A percentile compares a stretch with the other conserved stretches of the same genome.
Evolutionary conservation across 1,140 invertebrate genomes (phyloP).

Genomic region (Drosophila ambigua): DNA sequence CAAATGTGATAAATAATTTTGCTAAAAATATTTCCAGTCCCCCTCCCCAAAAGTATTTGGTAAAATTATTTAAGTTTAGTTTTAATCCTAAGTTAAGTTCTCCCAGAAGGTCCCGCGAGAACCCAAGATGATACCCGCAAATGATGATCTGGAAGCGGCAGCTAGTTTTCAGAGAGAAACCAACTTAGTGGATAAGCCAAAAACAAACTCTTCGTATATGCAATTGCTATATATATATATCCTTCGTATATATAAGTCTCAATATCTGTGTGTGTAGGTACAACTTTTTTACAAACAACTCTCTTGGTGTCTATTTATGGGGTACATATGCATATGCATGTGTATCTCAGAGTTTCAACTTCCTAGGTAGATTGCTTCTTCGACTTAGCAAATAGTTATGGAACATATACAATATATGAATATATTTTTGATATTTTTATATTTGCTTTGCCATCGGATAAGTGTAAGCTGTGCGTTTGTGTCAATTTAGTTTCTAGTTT

Average conservation of each 20-base stretch:
- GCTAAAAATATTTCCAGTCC: constrained; percentile 68
- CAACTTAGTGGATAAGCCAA: constrained; percentile 60
- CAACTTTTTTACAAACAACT: constrained; percentile 65
- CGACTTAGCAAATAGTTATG: constrained; percentile 65
- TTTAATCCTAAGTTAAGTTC: constrained; percentile 33
- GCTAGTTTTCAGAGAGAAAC: constrained; percentile 69
- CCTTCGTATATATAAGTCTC: constrained; percentile 2
- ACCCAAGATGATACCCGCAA: neutral
- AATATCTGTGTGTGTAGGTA: constrained; percentile 22
- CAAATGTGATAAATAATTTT: constrained; percentile 80
- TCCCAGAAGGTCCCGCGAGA: constrained; percentile 26
- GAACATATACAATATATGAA: constrained; percentile 8
- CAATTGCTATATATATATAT: constrained; percentile 25
- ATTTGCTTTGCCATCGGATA: constrained; percentile 70
- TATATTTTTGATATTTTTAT: constrained; percentile 69
- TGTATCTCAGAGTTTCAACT: constrained; percentile 53
- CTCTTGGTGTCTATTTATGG: constrained; percentile 80
- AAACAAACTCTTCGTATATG: constrained; percentile 50
- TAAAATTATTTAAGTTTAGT: constrained; percentile 56
- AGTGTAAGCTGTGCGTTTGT: constrained; percentile 58
- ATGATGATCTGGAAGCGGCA: constrained; percentile 41
- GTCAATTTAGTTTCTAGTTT: constrained; percentile 63
- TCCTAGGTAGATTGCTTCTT: constrained; percentile 74
- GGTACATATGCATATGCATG: neutral
- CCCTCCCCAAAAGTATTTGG: constrained; percentile 33